These are phyloP conservation scores for Coranthus polyacanthus DNA, from an alignment of 2,797 vertebrate species.

Conservation along the genomic window DNA sequence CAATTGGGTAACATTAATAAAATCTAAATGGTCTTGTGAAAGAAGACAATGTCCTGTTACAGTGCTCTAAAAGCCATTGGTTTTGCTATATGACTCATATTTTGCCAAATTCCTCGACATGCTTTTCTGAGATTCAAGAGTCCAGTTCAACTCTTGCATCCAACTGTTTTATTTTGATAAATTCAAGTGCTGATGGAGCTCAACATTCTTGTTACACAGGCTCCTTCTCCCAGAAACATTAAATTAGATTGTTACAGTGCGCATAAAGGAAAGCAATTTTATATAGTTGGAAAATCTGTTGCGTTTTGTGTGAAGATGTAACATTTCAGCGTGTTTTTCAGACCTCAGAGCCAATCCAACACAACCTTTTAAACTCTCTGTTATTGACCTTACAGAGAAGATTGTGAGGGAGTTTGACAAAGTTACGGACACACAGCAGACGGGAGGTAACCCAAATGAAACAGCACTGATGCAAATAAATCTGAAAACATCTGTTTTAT, in stretches of 20 bases:
- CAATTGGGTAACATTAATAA: slow-evolving; percentile 26
- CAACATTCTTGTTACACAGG: slow-evolving; percentile 5
- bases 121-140: slow-evolving; percentile 54
- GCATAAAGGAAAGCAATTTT: slow-evolving; percentile 6
- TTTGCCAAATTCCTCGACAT: slow-evolving; percentile 48
- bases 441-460: too few relatives aligned
- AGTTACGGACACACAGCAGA: background rate
- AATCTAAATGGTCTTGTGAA: slow-evolving; percentile 19
- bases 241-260: background rate
- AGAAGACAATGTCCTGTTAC: slow-evolving; percentile 40
- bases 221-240: slow-evolving; percentile 32
- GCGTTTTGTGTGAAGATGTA: background rate
- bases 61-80: slow-evolving; percentile 29
- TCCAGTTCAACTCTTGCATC: slow-evolving; percentile 36
- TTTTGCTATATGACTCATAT: slow-evolving; percentile 13
- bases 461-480: background rate
- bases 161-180: slow-evolving; percentile 46
- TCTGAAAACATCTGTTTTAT: slow-evolving; percentile 1
- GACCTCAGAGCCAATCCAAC: background rate
- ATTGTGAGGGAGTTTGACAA: background rate
- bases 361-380: background rate
- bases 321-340: background rate
- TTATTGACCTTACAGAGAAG: background rate
- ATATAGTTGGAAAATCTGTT: background rate
- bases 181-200: slow-evolving; percentile 43